Base-by-base conservation (phyloP, 53 echinoderm and acorn worm genomes). In the Actinopyga echinites region DNA sequence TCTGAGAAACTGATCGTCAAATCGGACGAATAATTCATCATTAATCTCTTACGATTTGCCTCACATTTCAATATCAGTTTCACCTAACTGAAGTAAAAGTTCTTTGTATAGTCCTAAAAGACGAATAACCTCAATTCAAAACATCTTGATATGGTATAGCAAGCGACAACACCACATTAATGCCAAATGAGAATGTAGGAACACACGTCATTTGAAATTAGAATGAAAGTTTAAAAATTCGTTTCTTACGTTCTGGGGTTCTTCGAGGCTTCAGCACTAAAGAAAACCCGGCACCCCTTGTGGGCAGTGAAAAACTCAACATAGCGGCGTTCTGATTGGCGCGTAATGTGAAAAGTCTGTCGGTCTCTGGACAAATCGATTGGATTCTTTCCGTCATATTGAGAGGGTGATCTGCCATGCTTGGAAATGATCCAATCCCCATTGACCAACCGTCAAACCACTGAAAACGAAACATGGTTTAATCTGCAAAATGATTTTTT, bases 371-470 rank as follows among this genome's bases (percentile, higher is more conserved):
- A 60, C 95, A 95, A 20, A 92, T 68, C 35, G 74, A 54, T 9
- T 71, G 64, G 33, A 90, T 86, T 23, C 95, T 74, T 23, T 95
- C 89, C 4, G 85, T 64, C 26, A 93, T 80, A 8, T 89, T 44
- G 9, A 87, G 65, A 2, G 65, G 83, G 54, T 95, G 95, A 57
- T 91, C 95, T 8, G 65, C 79, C 1, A 56, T 79, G 36, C 85
- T 42, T 10, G 95, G 95, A 61, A 91, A 93, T 4, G 88, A 58
- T 2, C 91, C 95, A 9, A 78, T 64, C 7, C 93, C 89, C 64
- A 92, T 91, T 2, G 89, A 83, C 79, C 93, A 93, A 33, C 95
- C 95, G 33, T 95, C 95, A 63, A 95, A 95, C 78, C 93, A 91
- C 95, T 95, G 65, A 21, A 49, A 67, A 30, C 19, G 32, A 64